Evolutionary conservation across 2,888 invertebrate genomes (phyloP), one percentile per base, ranked within the genome.

Genomic region (Archaeoteleia sp.): DNA sequence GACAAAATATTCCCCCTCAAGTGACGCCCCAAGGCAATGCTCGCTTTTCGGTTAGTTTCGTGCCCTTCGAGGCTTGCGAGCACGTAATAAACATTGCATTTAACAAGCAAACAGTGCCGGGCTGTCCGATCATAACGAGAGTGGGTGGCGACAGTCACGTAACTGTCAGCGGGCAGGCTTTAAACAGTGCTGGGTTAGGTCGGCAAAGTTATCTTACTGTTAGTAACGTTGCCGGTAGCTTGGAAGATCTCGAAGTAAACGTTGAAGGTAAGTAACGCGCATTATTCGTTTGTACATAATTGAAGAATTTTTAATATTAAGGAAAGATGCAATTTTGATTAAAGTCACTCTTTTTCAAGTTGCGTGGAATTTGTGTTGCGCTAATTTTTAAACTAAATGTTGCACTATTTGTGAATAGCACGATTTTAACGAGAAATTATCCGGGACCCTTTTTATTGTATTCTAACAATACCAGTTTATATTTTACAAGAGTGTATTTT

Each of bases 61-160:
- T 96, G 70, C 98, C 98, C 46, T 93, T 95, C 20, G 95, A 96
- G 85, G 92, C 95, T 25, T 95, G 95, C 82, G 94, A 96, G 84
- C 98, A 98, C 87, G 91, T 95, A 65, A 95, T 98, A 76, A 96
- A 96, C 87, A 97, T 99, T 67, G 96, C 96, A 62, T 99, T 99
- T 87, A 99, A 98, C 87, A 96, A 97, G 87, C 91, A 94, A 84
- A 88, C 92, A 42, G 91, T 94, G 13, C 91, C 92, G 48, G 96
- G 96, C 65, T 96, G 96, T 83, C 97, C 97, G n/a, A 92, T 97
- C 71, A 90, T 93, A 72, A 95, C 96, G 30, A 90, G 91, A 78
- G 93, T 97, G 27, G 88, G 87, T 63, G 90, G 90, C 74, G 87
- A 87, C 75, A 87, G 86, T 67, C 87, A 88, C 73, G 88, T 90